Base-by-base conservation (phyloP, 1,140 invertebrate genomes). In the Cydia amplana region DNA sequence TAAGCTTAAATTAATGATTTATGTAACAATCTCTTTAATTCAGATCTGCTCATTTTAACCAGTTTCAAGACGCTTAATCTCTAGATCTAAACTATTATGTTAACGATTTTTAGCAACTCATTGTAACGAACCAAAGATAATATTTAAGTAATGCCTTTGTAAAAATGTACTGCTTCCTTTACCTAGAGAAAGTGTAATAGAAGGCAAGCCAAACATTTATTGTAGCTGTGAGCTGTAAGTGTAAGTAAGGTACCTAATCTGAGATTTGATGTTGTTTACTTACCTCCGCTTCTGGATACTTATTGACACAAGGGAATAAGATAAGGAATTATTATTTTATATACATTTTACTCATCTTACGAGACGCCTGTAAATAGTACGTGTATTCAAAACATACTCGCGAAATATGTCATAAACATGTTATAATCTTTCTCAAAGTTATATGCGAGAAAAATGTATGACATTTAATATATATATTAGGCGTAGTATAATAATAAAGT, bases 141-240 rank as follows among this genome's bases (percentile, higher is more conserved):
- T 60, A 60, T 10, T 60, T 60, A 23, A 20, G 20, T 18, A 40
- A 67, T 46, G 72, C 16, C 51, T 40, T 70, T 40, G 32, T 40
- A 40, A 70, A 75, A 76, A 64, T 28, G 5, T 60, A 72, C 16
- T 60, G 60, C 51, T 51, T 51, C 18, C 14, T 16, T 14, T 72
- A n/a, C n/a, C n/a, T n/a, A 72, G 43, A 72, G 25, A 72, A 72
- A 28, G 43, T 67, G 40, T 43, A 72, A 63, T 60, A 60, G 73
- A 72, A 63, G 70, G 23, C 12, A 51, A 51, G 46, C 46, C 18
- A 72, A 60, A 60, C 32, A 73, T 75, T 75, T 36, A 60, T 16
- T 60, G 18, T 18, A 40, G 18, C 40, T 49, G 20, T 40, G 4
- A 40, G 18, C 40, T 49, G 20, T 40, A 28, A 4, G 1, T 28